These are phyloP conservation scores for Darevskia nairensis DNA, from an alignment of 2,797 vertebrate species.

Conservation along the genomic window DNA sequence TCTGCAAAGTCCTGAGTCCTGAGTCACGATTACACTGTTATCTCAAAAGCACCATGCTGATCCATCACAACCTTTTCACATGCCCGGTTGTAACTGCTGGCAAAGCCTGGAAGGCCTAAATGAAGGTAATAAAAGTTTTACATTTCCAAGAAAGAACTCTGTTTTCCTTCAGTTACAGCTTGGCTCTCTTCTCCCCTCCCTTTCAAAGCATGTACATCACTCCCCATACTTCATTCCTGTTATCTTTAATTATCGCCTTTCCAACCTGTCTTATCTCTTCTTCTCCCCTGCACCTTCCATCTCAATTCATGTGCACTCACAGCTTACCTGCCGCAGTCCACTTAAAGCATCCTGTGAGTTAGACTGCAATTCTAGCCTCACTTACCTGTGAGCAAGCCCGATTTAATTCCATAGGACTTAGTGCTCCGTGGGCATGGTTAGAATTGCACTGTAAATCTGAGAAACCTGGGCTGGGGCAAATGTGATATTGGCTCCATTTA, in stretches of 20 bases:
- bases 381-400: not conserved
- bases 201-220: not conserved
- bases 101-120: not conserved
- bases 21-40: not conserved
- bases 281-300: too few relatives aligned
- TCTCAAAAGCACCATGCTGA: constrained; percentile 1
- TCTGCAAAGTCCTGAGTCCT: not conserved
- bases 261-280: not conserved
- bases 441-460: not conserved
- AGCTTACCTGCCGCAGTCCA: not conserved
- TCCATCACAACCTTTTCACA: not conserved
- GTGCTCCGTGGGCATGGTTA: not conserved
- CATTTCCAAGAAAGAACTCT: not conserved
- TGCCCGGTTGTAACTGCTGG: not conserved
- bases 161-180: not conserved
- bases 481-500: not conserved
- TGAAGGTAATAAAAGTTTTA: not conserved
- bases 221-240: not conserved
- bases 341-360: not conserved
- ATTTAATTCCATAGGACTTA: not conserved
- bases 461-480: not conserved
- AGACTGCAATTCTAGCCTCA: not conserved
- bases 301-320: not conserved
- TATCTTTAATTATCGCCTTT: not conserved
- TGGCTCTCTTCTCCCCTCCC: not conserved